Evolutionary conservation across 2,888 invertebrate genomes (phyloP).

Genomic region (Drosophila ustulata): DNA sequence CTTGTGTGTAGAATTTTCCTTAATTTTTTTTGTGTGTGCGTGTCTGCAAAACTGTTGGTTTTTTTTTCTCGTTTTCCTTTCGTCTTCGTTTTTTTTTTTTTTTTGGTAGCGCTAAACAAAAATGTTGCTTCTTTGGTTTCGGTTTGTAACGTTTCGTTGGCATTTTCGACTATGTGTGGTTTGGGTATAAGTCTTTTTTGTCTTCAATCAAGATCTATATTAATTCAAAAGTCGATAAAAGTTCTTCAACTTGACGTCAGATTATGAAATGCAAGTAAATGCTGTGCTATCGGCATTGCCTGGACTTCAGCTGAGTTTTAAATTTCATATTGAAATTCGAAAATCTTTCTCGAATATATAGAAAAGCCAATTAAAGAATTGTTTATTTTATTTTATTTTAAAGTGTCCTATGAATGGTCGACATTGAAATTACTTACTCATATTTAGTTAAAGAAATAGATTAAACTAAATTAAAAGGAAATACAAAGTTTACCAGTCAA

Average conservation of each 20-base stretch:
- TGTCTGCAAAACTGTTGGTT: conserved; percentile 7
- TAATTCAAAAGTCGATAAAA: background rate
- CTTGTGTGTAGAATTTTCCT: conserved; percentile 47
- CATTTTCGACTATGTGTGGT: conserved; percentile 1
- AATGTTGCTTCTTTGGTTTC: conserved; percentile 14
- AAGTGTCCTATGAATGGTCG: too few species aligned
- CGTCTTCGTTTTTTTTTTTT: background rate
- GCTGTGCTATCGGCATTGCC: background rate
- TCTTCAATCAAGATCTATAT: background rate
- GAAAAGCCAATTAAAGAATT: too few species aligned
- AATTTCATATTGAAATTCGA: too few species aligned
- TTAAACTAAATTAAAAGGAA: too few species aligned
- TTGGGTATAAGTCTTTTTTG: background rate
- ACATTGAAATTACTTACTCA: too few species aligned
- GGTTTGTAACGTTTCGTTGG: conserved; percentile 1
- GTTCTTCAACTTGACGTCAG: background rate
- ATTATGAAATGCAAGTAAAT: background rate
- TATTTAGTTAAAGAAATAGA: too few species aligned
- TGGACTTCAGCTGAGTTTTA: too few species aligned
- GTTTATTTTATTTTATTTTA: too few species aligned
- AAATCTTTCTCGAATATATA: too few species aligned
- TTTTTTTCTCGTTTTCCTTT: background rate
- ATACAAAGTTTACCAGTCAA: too few species aligned
- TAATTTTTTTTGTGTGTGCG: conserved; percentile 10
- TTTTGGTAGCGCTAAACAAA: conserved; percentile 2